Evolutionary conservation across 2,888 invertebrate genomes (phyloP), one percentile per base, ranked within the genome.

Genomic region (Polyploca ridens): DNA sequence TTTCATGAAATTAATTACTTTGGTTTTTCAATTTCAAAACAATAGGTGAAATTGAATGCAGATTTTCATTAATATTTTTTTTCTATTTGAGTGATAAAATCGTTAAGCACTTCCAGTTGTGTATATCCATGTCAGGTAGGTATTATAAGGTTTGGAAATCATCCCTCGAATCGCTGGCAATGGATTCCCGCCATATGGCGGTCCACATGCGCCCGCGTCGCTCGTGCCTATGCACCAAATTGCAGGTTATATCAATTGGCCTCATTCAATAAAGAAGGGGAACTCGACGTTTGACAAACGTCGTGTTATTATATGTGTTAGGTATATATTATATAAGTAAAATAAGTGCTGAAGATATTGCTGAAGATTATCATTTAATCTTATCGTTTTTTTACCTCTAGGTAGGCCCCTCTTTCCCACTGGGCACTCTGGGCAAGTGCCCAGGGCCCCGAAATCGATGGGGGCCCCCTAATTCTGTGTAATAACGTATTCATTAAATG

Each of bases 201-300:
- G 71, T 80, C 78, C 83, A 84, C 89, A 89, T 90, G 90, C 89
- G 83, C 83, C 77, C 77, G 86, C 84, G 78, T 74, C 77, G 77
- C 77, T 61, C 61, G 79, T 85, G 85, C 83, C 78, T 73, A 58
- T 69, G 69, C 70, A 77, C 83, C 74, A 91, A 93, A 93, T 93
- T 91, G 87, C 90, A 92, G 93, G 93, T 93, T 93, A 85, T 83
- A 83, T 83, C 87, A 87, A 89, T 89, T 87, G 88, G 84, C 85
- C 83, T 85, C 85, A 86, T 87, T 88, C 84, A 87, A 87, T 87
- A 86, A 84, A 86, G 87, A 80, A 81, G 79, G 83, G 84, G 82
- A 82, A 77, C 79, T 78, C 74, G 76, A 76, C 78, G 75, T 78
- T 80, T 72, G 72, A 77, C 76, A 77, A 81, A 77, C 70, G 69